These are phyloP conservation scores for Piprites chloris DNA, from an alignment of 2,113 vertebrate species.

Conservation along the genomic window DNA sequence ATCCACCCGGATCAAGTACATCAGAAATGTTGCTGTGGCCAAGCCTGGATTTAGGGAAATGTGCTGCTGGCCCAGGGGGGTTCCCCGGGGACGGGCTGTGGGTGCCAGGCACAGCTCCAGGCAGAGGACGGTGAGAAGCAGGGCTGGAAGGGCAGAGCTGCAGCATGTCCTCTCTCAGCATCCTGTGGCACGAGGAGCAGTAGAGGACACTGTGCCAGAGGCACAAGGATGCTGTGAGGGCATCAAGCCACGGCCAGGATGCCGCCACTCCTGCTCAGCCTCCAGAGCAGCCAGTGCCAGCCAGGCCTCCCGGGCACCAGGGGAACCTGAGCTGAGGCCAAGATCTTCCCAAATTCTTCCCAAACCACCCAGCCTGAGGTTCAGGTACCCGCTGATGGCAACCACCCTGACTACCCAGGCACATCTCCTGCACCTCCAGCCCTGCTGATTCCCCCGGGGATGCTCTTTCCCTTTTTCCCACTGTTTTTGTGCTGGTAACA, in stretches of 20 bases:
- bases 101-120: background rate
- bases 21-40: fast-evolving
- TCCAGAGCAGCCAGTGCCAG: background rate
- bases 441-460: background rate
- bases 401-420: fast-evolving
- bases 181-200: background rate
- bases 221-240: background rate
- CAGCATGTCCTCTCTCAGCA: background rate
- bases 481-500: fast-evolving
- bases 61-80: background rate
- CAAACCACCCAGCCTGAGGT: background rate
- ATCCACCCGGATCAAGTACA: fast-evolving
- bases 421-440: background rate
- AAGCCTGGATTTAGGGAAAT: fast-evolving
- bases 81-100: background rate
- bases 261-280: background rate
- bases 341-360: background rate
- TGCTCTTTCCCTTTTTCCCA: fast-evolving
- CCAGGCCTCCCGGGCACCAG: background rate
- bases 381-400: background rate
- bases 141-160: background rate
- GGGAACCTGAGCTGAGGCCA: background rate
- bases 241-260: background rate
- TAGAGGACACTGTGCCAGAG: background rate
- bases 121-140: background rate